Evolutionary conservation across 2,888 invertebrate species (phyloP).

Genomic region (Orthonevra nobilis): DNA sequence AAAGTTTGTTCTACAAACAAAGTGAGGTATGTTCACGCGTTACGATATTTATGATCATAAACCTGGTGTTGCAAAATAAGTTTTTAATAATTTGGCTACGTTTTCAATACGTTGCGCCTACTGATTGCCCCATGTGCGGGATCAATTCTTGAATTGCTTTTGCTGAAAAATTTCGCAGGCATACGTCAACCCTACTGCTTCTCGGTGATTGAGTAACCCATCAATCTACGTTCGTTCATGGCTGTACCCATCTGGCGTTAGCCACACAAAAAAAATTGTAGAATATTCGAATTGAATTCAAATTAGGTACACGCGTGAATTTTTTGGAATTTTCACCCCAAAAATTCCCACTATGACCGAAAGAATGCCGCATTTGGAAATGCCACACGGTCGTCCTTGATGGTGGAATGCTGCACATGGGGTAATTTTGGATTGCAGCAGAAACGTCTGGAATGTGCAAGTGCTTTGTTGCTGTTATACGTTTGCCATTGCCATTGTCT

Average conservation of each 20-base stretch:
- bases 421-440: conserved; percentile 33
- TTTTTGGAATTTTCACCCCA: conserved; percentile 15
- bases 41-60: too few relatives aligned
- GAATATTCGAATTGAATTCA: conserved; percentile 26
- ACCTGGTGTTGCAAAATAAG: too few relatives aligned
- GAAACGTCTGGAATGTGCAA: conserved; percentile 48
- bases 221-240: conserved; percentile 18
- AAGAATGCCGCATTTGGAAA: conserved; percentile 3
- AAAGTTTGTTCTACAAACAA: too few relatives aligned
- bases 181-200: background rate
- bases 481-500: conserved; percentile 8
- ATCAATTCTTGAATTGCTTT: background rate
- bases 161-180: background rate
- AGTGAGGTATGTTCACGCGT: too few relatives aligned
- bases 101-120: too few relatives aligned
- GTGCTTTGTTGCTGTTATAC: conserved; percentile 2
- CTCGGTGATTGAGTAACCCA: conserved; percentile 45
- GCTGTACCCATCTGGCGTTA: conserved; percentile 20
- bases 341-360: conserved; percentile 1
- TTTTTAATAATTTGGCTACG: too few relatives aligned
- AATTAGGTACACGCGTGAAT: conserved; percentile 35
- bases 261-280: conserved; percentile 2
- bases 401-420: conserved; percentile 15
- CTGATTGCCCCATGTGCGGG: background rate
- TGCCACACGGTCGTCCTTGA: conserved; percentile 14